Conservation (phyloP, 2,888 invertebrate genomes). For the Apamea monoglypha region DNA sequence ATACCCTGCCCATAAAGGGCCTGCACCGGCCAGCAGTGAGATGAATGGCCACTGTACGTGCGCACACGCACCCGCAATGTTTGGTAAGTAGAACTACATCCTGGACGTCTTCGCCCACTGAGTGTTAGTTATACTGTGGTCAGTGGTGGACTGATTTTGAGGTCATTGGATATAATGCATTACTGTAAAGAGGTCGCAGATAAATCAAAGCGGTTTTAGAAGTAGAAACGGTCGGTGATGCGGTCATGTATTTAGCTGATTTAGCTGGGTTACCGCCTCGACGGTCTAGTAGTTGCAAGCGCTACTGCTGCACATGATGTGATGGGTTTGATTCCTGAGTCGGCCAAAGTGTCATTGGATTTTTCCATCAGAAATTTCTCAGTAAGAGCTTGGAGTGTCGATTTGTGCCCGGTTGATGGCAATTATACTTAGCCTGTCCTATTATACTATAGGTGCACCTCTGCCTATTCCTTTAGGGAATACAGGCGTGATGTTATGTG, state of each 20-base stretch:
- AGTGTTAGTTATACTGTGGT: conserved; percentile 19
- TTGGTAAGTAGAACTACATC: conserved; percentile 50
- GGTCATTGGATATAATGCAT: conserved; percentile 30
- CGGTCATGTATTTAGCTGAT: not conserved
- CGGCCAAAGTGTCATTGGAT: no score
- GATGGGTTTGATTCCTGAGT: no score
- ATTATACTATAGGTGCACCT: no score
- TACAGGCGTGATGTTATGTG: not conserved
- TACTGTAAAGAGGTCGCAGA: not conserved
- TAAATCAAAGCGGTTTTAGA: not conserved
- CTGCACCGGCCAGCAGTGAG: conserved; percentile 30
- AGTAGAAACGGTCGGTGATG: no score
- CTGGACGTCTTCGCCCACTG: conserved; percentile 31
- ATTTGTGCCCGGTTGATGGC: no score
- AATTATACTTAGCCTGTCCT: no score
- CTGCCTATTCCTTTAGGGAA: no score
- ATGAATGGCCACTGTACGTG: conserved; percentile 46
- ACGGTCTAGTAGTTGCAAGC: not conserved
- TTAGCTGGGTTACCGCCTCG: not conserved
- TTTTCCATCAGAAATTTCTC: no score
- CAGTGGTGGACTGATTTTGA: conserved; percentile 14
- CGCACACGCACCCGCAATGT: conserved; percentile 33
- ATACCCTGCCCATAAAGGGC: conserved; percentile 57
- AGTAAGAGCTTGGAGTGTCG: no score
- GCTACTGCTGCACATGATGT: no score